A percentile compares a stretch with the other conserved stretches of the same genome.
Conservation (phyloP, 2,113 vertebrate species). For the Chaetodon trifascialis region DNA sequence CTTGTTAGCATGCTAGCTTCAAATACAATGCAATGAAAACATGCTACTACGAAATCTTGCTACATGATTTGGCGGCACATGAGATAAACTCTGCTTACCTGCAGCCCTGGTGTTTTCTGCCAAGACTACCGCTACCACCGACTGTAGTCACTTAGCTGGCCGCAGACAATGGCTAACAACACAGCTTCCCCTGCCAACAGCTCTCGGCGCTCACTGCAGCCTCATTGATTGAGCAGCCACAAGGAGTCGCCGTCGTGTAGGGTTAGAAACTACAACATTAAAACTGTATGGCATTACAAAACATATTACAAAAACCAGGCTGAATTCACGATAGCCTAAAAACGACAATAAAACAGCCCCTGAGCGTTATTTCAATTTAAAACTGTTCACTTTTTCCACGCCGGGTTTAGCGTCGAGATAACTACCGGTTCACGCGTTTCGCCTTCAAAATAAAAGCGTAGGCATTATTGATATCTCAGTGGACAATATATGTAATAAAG, state of each 20-base stretch:
- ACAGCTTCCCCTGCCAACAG: slow-evolving; percentile 17
- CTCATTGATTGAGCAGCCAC: slow-evolving; percentile 35
- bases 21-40: too few relatives aligned
- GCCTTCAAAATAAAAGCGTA: slow-evolving; percentile 41
- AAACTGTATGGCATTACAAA: not conserved
- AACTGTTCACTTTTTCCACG: not conserved
- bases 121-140: slow-evolving; percentile 11
- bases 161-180: slow-evolving; percentile 66
- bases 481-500: too few relatives aligned
- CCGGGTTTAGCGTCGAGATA: not conserved
- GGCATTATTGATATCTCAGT: not conserved
- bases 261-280: too few relatives aligned
- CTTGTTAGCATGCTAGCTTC: slow-evolving; percentile 23
- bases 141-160: slow-evolving; percentile 3
- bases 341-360: not conserved
- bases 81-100: slow-evolving; percentile 49
- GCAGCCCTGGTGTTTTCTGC: slow-evolving; percentile 38
- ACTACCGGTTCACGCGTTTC: not conserved
- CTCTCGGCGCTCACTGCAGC: not conserved
- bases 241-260: slow-evolving; percentile 45
- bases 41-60: rapidly evolving
- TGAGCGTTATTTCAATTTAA: not conserved
- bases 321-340: rapidly evolving
- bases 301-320: not conserved
- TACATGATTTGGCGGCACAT: not conserved